phyloP scores from a whole-genome alignment of 1,140 invertebrate genomes.

The Druon quercuslanigerum region DNA sequence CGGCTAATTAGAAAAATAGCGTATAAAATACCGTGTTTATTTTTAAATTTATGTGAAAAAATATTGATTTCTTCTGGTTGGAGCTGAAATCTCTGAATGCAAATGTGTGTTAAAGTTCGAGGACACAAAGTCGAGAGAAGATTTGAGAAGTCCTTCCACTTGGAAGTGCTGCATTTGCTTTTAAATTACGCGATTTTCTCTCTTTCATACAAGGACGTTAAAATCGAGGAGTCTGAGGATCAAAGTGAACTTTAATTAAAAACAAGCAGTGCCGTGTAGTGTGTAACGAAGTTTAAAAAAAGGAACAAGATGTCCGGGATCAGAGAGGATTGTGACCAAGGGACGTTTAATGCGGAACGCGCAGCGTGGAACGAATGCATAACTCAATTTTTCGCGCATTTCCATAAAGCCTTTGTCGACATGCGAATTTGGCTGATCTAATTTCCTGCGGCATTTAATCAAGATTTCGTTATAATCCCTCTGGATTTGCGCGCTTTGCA shows the following conservation, averaged over 20 bases:
- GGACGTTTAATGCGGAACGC: constrained; percentile 20
- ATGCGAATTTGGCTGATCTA: constrained; percentile 27
- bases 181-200: constrained; percentile 35
- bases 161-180: constrained; percentile 27
- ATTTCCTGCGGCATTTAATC: constrained; percentile 28
- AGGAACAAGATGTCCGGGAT: constrained; percentile 26
- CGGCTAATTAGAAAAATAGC: too few relatives aligned
- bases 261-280: constrained; percentile 31
- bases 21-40: too few relatives aligned
- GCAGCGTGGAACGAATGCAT: constrained; percentile 24
- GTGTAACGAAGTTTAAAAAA: constrained; percentile 39
- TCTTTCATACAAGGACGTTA: constrained; percentile 17
- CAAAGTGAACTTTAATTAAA: constrained; percentile 46
- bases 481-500: constrained; percentile 8
- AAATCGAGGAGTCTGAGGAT: constrained; percentile 39
- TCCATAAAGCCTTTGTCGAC: constrained; percentile 34
- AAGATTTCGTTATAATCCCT: constrained; percentile 32
- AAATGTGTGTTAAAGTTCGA: neutral
- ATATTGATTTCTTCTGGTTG: too few relatives aligned
- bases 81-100: too few relatives aligned
- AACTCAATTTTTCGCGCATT: constrained; percentile 28
- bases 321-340: neutral
- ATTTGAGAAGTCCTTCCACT: neutral
- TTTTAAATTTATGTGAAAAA: too few relatives aligned
- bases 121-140: constrained; percentile 13